Evolutionary conservation across 2,797 vertebrate genomes (phyloP).

Genomic region (Xenops minutus): DNA sequence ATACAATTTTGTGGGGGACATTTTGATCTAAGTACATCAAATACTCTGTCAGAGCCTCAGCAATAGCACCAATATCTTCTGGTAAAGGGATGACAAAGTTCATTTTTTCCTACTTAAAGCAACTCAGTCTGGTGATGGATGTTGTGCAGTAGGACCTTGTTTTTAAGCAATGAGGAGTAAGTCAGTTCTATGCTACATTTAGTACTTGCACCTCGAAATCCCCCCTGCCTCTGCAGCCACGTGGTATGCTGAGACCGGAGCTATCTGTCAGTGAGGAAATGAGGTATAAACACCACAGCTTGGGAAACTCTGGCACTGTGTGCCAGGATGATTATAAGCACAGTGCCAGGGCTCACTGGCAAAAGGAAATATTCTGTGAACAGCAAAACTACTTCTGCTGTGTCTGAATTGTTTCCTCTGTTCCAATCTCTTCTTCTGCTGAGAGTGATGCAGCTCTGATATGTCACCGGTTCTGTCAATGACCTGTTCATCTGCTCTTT

Average conservation of each 20-base stretch:
- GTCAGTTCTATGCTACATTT: neutral
- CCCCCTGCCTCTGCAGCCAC: neutral
- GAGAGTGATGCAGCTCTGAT: neutral
- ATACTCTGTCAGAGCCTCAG: neutral
- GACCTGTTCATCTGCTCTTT: neutral
- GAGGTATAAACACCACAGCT: neutral
- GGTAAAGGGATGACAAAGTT: neutral
- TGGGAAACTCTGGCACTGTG: neutral
- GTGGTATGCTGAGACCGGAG: neutral
- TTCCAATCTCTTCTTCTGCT: neutral
- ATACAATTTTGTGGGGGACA: neutral
- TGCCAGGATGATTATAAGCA: neutral
- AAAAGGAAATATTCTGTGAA: neutral
- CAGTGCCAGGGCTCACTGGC: neutral
- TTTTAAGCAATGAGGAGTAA: neutral
- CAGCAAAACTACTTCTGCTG: neutral
- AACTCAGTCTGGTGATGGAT: neutral
- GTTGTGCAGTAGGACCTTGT: neutral
- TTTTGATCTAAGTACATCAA: neutral
- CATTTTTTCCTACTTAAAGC: neutral
- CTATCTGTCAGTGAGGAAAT: neutral
- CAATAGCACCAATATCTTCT: neutral
- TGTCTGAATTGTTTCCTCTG: neutral
- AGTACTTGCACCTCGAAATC: neutral
- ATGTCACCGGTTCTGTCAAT: neutral